Conservation (phyloP, 2,113 vertebrate species). For the Tychaedon coryphoeus region DNA sequence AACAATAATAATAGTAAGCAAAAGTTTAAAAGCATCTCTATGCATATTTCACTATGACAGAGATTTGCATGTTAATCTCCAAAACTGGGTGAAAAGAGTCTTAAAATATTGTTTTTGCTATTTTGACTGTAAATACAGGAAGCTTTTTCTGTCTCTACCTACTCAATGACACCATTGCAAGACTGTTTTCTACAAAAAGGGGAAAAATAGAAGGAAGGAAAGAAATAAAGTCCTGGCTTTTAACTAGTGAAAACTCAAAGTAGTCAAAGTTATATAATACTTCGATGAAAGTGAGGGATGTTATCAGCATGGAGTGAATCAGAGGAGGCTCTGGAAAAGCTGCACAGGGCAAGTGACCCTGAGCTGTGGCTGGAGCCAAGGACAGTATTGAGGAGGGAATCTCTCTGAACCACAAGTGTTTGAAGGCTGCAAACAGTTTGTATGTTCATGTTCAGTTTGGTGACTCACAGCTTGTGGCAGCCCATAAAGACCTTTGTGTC, state of each 20-base stretch:
- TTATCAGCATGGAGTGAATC: background rate
- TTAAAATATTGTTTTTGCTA: background rate
- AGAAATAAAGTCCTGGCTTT: background rate
- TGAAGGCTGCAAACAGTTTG: background rate
- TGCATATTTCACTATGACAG: background rate
- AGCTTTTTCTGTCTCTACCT: background rate
- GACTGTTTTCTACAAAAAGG: background rate
- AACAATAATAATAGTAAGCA: background rate
- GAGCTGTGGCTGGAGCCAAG: background rate
- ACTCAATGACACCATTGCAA: background rate
- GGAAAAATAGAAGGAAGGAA: background rate
- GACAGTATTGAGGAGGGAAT: fast-evolving
- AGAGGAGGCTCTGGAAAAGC: background rate
- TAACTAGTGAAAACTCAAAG: background rate
- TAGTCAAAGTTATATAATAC: background rate
- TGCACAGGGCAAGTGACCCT: background rate
- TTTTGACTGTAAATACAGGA: background rate
- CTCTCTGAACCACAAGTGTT: background rate
- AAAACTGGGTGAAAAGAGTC: background rate
- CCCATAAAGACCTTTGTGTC: background rate
- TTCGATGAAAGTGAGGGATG: background rate
- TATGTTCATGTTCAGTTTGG: background rate
- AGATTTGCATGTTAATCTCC: background rate
- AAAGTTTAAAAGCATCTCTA: background rate
- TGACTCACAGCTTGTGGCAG: background rate